A percentile compares a stretch with the other conserved stretches of the same genome.
phyloP scores from a whole-genome alignment of 2,888 invertebrate species.

The Drosophila ustulata region DNA sequence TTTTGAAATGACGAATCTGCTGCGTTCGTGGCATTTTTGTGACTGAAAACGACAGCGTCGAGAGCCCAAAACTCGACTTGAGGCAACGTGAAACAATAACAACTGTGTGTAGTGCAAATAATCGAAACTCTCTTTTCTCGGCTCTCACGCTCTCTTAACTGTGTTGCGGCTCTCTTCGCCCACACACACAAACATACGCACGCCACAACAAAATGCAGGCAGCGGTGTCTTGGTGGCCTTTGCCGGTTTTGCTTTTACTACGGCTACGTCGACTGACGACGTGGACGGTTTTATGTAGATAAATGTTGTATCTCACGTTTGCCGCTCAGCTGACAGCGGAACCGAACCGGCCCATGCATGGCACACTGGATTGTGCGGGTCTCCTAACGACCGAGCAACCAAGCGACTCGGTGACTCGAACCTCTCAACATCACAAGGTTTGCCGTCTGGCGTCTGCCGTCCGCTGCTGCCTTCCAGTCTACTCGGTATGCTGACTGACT shows the following conservation, averaged over 20 bases:
- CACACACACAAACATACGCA: slow-evolving; percentile 24
- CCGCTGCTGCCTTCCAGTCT: slow-evolving; percentile 19
- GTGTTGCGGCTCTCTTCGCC: slow-evolving; percentile 30
- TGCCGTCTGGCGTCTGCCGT: slow-evolving; percentile 11
- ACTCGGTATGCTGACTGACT: neutral
- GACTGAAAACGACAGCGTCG: slow-evolving; percentile 31
- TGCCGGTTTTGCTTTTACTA: slow-evolving; percentile 58
- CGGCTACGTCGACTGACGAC: slow-evolving; percentile 29
- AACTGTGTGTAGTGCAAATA: slow-evolving; percentile 20
- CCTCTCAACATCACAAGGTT: slow-evolving; percentile 19
- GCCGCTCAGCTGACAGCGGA: slow-evolving; percentile 71
- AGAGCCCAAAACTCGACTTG: slow-evolving; percentile 3
- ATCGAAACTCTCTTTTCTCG: slow-evolving; percentile 16
- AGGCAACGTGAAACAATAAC: slow-evolving; percentile 3
- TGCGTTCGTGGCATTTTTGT: slow-evolving; percentile 54
- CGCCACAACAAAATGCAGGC: slow-evolving; percentile 53
- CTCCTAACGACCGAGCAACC: slow-evolving; percentile 24
- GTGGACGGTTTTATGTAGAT: slow-evolving; percentile 57
- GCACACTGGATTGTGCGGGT: slow-evolving; percentile 43
- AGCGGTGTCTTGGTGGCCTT: slow-evolving; percentile 20
- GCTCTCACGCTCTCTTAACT: slow-evolving; percentile 8
- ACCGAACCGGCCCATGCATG: slow-evolving; percentile 44
- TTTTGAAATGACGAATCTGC: slow-evolving; percentile 25
- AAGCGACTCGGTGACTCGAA: slow-evolving; percentile 20
- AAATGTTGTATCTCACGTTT: slow-evolving; percentile 62